Evolutionary conservation across 2,888 invertebrate genomes (phyloP), one percentile per base, ranked within the genome.

Genomic region (Pyrgus malvae): DNA sequence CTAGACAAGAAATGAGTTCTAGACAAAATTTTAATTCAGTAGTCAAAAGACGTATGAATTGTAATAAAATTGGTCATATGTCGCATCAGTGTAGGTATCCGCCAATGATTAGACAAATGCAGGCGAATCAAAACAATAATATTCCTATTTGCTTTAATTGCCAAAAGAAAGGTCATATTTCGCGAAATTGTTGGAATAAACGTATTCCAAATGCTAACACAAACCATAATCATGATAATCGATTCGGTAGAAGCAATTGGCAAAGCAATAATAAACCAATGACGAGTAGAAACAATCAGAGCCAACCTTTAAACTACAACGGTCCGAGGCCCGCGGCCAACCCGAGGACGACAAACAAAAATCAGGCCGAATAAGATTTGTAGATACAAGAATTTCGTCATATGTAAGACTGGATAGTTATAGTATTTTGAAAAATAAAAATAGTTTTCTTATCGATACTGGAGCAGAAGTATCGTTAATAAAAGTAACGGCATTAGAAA

Each of bases 1-100:
- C 64, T 19, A 58, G 63, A 17, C 53, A 60, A 27, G 58, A 61
- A 56, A 62, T 61, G 48, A 55, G 23, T 21, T 23, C 8, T 27
- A 60, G 14, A 33, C 48, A 56, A 11, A 21, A 46, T 27, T 27
- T 9, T 27, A 27, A 27, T 27, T 27, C 9, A 27, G n/a, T 8
- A n/a, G 1, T 6, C n/a, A 27, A 27, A 27, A 27, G 7, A 9
- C n/a, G 27, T 27, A 9, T 9, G 9, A 27, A 27, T 9, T 27
- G 27, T 27, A 3, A 27, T 27, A 27, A 27, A 6, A n/a, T 27
- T n/a, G 9, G 9, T 27, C 27, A 27, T 27, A n/a, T 27, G n/a
- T 3, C 27, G 0, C 27, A 27, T 9, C 27, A n/a, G 7, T 27
- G 27, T 27, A 27, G 27, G 8, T n/a, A 27, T 27, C 27, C 9